Evolutionary conservation across 2,888 invertebrate species (phyloP).

Genomic region (Anoplius nigerrimus): DNA sequence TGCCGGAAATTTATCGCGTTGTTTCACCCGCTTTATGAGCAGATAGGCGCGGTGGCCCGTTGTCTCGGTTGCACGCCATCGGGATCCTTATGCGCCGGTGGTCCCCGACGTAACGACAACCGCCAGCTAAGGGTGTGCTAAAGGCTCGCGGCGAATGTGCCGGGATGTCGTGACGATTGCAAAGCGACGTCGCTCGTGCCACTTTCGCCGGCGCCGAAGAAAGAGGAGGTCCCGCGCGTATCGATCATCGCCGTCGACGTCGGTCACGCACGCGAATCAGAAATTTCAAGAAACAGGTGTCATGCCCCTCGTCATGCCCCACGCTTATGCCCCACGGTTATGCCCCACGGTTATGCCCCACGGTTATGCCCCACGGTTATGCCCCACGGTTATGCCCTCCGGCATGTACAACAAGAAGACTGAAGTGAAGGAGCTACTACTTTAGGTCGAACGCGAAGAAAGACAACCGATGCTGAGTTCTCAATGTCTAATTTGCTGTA

Average conservation of each 20-base stretch:
- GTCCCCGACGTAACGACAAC: background rate
- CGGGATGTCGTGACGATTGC: slow-evolving; percentile 42
- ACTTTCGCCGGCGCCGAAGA: slow-evolving; percentile 9
- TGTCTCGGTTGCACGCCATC: slow-evolving; percentile 35
- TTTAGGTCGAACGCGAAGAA: too few species aligned
- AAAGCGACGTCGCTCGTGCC: slow-evolving; percentile 7
- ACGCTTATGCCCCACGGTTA: too few species aligned
- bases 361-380: too few species aligned
- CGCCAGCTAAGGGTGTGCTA: background rate
- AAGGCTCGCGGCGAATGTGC: slow-evolving; percentile 12
- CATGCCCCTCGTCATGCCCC: too few species aligned
- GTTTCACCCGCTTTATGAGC: slow-evolving; percentile 48
- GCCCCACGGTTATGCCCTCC: too few species aligned
- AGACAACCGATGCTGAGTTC: too few species aligned
- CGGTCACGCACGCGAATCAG: slow-evolving; percentile 25
- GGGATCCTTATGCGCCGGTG: background rate
- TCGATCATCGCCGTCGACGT: slow-evolving; percentile 23
- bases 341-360: too few species aligned
- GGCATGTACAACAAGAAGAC: too few species aligned
- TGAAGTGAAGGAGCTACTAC: too few species aligned
- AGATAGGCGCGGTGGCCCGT: slow-evolving; percentile 33
- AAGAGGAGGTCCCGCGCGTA: slow-evolving; percentile 17
- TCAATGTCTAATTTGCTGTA: too few species aligned
- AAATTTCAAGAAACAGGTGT: slow-evolving; percentile 30
- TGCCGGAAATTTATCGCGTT: slow-evolving; percentile 53